These are phyloP conservation scores for Nannoperca obscura DNA, from an alignment of 2,797 vertebrate species.

Conservation along the genomic window DNA sequence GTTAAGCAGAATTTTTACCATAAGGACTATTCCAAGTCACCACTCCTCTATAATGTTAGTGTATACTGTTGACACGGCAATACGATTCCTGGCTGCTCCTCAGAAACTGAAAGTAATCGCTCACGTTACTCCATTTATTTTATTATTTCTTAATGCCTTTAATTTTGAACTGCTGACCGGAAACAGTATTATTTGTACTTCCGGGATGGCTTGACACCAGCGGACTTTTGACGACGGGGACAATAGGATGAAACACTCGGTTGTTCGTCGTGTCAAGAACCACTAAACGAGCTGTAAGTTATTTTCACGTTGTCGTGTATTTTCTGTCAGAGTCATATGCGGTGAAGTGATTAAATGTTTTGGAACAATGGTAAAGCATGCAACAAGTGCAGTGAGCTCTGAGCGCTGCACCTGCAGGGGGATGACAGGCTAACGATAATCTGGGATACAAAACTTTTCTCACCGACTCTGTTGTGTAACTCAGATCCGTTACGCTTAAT, in stretches of 20 bases:
- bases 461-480: not conserved
- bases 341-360: not conserved
- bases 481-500: rapidly evolving
- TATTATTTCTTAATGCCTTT: not conserved
- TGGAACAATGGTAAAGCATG: not conserved
- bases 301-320: not conserved
- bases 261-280: rapidly evolving
- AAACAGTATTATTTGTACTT: not conserved
- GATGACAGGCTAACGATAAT: conserved; percentile 8
- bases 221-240: not conserved
- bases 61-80: not conserved
- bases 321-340: too few relatives aligned
- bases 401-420: conserved; percentile 58
- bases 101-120: not conserved
- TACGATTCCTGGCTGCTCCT: not conserved
- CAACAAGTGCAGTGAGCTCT: conserved; percentile 16
- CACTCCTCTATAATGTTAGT: not conserved
- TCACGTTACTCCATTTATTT: not conserved
- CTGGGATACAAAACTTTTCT: not conserved
- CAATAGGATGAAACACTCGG: not conserved
- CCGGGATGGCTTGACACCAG: not conserved
- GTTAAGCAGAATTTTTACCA: not conserved
- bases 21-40: not conserved
- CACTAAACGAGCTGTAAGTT: conserved; percentile 31
- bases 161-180: conserved; percentile 36